These are phyloP conservation scores for Cottoperca gobio DNA, from an alignment of 2,797 vertebrate species.

Conservation along the genomic window DNA sequence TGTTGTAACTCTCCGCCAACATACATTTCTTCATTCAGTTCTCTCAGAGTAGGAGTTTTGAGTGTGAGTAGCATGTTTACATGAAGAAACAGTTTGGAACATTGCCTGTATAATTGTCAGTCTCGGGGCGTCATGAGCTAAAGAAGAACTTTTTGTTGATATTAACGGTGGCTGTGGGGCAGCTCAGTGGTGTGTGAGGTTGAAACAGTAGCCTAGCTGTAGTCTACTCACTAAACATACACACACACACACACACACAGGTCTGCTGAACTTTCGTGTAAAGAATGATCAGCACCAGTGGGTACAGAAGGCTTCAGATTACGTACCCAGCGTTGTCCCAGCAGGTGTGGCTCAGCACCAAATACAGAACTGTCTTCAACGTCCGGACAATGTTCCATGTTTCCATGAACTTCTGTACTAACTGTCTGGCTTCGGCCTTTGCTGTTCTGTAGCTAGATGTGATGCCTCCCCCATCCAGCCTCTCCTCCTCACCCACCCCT, in stretches of 20 bases:
- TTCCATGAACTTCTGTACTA: conserved; percentile 75
- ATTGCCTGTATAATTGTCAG: conserved; percentile 54
- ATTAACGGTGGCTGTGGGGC: background rate
- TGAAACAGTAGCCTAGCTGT: background rate
- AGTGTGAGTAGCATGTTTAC: conserved; percentile 81
- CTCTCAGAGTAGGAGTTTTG: conserved; percentile 43
- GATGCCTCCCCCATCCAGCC: conserved; percentile 38
- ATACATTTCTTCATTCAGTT: conserved; percentile 44
- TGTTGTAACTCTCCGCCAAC: conserved; percentile 37
- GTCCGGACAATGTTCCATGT: conserved; percentile 66
- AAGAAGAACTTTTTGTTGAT: background rate
- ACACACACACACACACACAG: conserved; percentile 9
- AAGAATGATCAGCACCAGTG: conserved; percentile 1
- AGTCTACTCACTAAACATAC: conserved; percentile 11
- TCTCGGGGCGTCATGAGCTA: conserved; percentile 33
- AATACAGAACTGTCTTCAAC: conserved; percentile 56
- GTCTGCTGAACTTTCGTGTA: background rate
- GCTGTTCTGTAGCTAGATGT: conserved; percentile 79
- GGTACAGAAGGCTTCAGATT: background rate
- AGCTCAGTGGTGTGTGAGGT: conserved; percentile 28
- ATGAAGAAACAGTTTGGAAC: conserved; percentile 65
- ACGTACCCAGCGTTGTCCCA: background rate
- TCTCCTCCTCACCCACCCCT: background rate
- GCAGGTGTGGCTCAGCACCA: conserved; percentile 40
- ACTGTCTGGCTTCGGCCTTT: conserved; percentile 71